A percentile compares a stretch with the other conserved stretches of the same genome.
These are phyloP conservation scores for Gallirallus australis DNA, from an alignment of 2,797 vertebrate species.

Conservation along the genomic window DNA sequence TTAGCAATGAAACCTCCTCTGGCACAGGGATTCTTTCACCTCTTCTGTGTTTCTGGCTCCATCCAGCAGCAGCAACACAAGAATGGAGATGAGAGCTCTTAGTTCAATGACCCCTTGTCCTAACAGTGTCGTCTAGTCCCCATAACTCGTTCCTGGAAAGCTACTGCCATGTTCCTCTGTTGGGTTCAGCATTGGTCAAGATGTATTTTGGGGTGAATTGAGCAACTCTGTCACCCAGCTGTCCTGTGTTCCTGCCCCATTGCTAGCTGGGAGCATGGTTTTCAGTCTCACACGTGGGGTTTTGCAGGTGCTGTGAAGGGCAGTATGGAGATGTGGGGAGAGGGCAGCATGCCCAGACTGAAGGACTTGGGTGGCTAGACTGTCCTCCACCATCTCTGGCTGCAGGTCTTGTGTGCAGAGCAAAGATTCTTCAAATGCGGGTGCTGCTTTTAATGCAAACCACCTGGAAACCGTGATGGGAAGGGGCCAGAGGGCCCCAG, in stretches of 20 bases:
- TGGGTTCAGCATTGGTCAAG: background rate
- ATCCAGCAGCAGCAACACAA: background rate
- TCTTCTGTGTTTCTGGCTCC: background rate
- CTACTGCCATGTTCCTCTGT: background rate
- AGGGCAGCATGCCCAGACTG: fast-evolving
- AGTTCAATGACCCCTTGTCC: background rate
- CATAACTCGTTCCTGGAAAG: background rate
- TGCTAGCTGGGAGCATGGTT: background rate
- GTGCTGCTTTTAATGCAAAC: background rate
- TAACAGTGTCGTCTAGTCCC: background rate
- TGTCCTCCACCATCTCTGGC: background rate
- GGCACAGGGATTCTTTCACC: background rate
- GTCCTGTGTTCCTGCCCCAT: background rate
- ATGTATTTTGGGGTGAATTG: background rate
- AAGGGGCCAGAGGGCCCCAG: background rate
- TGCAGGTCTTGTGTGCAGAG: background rate
- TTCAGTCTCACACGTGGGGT: background rate
- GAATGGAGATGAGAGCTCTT: background rate
- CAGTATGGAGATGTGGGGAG: background rate
- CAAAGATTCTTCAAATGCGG: background rate
- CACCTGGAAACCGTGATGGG: background rate
- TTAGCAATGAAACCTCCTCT: background rate
- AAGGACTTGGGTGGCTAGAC: background rate
- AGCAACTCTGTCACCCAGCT: background rate
- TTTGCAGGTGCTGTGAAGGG: background rate